phyloP scores from a whole-genome alignment of 2,888 invertebrate genomes.

The Nymphalis polychloros region DNA sequence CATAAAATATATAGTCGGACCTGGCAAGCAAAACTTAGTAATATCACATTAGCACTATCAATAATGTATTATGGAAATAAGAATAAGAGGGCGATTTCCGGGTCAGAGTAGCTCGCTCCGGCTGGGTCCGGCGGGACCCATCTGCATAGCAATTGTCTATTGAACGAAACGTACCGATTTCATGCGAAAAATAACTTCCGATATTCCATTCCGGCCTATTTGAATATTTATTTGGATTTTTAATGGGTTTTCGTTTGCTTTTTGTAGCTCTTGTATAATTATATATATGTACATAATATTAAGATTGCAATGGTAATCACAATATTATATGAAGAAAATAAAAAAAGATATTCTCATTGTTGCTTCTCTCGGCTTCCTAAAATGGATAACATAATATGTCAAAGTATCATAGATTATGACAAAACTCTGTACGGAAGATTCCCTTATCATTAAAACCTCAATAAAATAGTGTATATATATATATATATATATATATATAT shows the following conservation, averaged over 20 bases:
- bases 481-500: too few species aligned
- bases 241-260: not conserved
- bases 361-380: too few species aligned
- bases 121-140: slow-evolving; percentile 29
- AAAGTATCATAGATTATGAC: too few species aligned
- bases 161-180: slow-evolving; percentile 29
- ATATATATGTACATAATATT: too few species aligned
- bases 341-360: too few species aligned
- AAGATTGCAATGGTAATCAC: too few species aligned
- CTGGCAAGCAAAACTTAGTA: not conserved
- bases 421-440: too few species aligned
- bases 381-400: too few species aligned
- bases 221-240: slow-evolving; percentile 26
- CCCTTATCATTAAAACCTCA: too few species aligned
- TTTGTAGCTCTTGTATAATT: not conserved
- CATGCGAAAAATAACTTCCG: slow-evolving; percentile 31
- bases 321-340: too few species aligned
- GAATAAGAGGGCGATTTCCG: slow-evolving; percentile 19
- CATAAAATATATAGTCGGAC: not conserved
- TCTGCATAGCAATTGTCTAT: slow-evolving; percentile 35
- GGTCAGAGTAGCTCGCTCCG: slow-evolving; percentile 23
- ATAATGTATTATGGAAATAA: slow-evolving; percentile 26
- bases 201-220: slow-evolving; percentile 17
- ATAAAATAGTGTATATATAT: too few species aligned
- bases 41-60: slow-evolving; percentile 1